Evolutionary conservation across 2,797 vertebrate species (phyloP), one percentile per base, ranked within the genome.

Genomic region (Fundulus diaphanus): DNA sequence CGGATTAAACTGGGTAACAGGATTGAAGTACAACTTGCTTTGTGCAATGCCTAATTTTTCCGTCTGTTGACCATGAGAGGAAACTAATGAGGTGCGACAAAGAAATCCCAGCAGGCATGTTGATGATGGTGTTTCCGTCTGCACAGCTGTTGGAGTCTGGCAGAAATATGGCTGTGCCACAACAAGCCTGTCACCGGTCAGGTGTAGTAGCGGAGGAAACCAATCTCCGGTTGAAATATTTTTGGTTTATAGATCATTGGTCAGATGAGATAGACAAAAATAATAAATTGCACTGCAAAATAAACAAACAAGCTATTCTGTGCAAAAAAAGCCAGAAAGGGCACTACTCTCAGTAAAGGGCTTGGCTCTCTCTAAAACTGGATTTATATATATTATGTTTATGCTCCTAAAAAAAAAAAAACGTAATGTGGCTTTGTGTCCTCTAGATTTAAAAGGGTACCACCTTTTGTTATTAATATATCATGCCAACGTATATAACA

Each of bases 91-190:
- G 68, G 66, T 52, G 67, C 51, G 65, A 65, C 35, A 42, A 56
- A 78, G 80, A 82, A 80, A 82, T 87, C 87, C 87, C 74, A 82
- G 77, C 73, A 74, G 88, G 80, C 81, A 86, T 87, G 79, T 73
- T 63, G 83, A 90, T 77, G 80, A 73, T 12, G 29, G 63, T 68
- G 74, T 82, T 89, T 88, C 63, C 71, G 79, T 70, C 74, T 70
- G 77, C 79, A 77, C 90, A 92, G 84, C 87, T 89, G 88, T 76
- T 66, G 66, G 69, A 83, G 52, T 77, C 57, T 59, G 71, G 70
- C 69, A 78, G 77, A 3, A 42, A 74, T 79, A 82, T 83, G 16
- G 27, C 51, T 74, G 78, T 54, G 16, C 70, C n/a, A 46, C 76
- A 80, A 44, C 72, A 79, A 83, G 68, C 78, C 49, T 67, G 77